Evolutionary conservation across 2,113 vertebrate species (phyloP).

Genomic region (Microtus ochrogaster): DNA sequence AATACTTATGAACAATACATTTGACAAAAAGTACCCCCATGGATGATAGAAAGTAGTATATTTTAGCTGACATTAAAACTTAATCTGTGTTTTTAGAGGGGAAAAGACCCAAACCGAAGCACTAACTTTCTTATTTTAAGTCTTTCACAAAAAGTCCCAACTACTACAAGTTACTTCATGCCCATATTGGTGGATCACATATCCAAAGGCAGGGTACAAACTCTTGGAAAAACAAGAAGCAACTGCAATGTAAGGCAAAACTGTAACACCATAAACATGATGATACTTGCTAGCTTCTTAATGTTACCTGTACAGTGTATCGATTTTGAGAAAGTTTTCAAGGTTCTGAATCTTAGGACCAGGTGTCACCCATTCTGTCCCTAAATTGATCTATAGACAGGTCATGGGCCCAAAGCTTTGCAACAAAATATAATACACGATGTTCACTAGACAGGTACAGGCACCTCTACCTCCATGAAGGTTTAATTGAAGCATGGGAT

Average conservation of each 20-base stretch:
- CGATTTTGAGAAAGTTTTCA: conserved; percentile 42
- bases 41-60: not conserved
- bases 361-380: conserved; percentile 3
- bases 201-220: conserved; percentile 67
- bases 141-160: not conserved
- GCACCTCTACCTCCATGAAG: conserved; percentile 29
- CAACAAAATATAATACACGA: conserved; percentile 2
- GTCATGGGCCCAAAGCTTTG: not conserved
- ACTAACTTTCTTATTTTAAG: not conserved
- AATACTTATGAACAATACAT: conserved; percentile 28
- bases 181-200: too few species aligned
- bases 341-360: conserved; percentile 9
- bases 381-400: not conserved
- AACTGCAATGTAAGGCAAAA: conserved; percentile 60
- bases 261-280: conserved; percentile 39
- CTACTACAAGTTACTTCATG: not conserved
- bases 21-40: not conserved
- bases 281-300: conserved; percentile 72
- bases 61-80: not conserved
- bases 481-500: conserved; percentile 55
- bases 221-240: conserved; percentile 52
- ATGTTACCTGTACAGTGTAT: conserved; percentile 79
- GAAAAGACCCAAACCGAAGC: not conserved
- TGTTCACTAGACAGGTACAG: conserved; percentile 56
- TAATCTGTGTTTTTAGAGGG: not conserved